Base-by-base conservation (phyloP, 1,140 invertebrate species). In the Drosophila yakuba region DNA sequence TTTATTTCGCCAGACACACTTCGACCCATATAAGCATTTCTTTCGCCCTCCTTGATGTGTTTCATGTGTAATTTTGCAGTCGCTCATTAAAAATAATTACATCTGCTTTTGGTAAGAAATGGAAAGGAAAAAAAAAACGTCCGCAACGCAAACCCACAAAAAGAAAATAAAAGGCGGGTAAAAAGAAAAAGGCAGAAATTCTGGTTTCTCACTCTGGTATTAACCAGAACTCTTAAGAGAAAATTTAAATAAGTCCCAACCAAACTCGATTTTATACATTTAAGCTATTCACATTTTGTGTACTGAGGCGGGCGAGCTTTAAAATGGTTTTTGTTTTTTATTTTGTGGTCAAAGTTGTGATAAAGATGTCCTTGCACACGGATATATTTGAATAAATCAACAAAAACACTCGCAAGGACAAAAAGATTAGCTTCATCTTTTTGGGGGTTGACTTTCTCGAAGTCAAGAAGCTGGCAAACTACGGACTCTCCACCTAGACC, bases 21-120 rank as follows among this genome's bases (percentile, higher is more conserved):
- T 80, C 81, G 81, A 80, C 83, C 74, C 74, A 85, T 76, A 72
- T 81, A 77, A 47, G 64, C 58, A 25, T 43, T 63, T 74, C 44
- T 28, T n/a, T 47, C 25, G 35, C n/a, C 43, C 62, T 47, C 52
- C 56, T 47, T 41, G 47, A 23, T 38, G 67, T 82, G 78, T 86
- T 86, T 88, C 83, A 86, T 86, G 84, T 86, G 83, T 86, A 86
- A 88, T 86, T 86, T 80, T 88, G 79, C 83, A 88, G 83, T 74
- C 85, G 83, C 83, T 86, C 83, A 86, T 86, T 86, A 86, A 86
- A 86, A 86, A 88, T 86, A 86, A 86, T 86, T 86, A 86, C 83
- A 86, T 86, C 83, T 88, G 82, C 82, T 76, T 88, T 85, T 56
- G 75, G 72, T 69, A 82, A 72, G 76, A 78, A 32, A 28, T 35